Percentiles rank a stretch among this genome's conserved stretches.
phyloP scores from a whole-genome alignment of 2,113 vertebrate species.

The Cricetomys ansorgei region DNA sequence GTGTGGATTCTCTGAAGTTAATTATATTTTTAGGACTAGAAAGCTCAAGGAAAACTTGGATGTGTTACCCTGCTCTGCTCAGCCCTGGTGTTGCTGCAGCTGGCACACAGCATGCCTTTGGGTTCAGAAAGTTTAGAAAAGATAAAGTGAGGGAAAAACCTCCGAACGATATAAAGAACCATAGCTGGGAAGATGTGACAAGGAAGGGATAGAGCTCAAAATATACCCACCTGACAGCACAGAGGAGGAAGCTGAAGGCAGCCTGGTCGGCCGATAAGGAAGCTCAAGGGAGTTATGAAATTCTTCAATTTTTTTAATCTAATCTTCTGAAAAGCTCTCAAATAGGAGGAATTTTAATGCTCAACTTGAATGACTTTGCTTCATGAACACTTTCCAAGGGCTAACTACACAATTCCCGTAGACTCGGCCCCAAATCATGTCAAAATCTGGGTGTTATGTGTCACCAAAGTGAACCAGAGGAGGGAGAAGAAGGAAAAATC shows the following conservation, averaged over 20 bases:
- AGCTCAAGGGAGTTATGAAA: conserved; percentile 55
- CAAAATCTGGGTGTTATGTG: background rate
- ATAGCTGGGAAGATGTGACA: conserved; percentile 56
- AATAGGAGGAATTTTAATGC: background rate
- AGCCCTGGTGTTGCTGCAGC: conserved; percentile 74
- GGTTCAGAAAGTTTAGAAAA: conserved; percentile 72
- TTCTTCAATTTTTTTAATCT: conserved; percentile 12
- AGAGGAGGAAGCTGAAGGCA: conserved; percentile 44
- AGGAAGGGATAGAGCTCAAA: conserved; percentile 33
- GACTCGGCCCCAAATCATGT: background rate
- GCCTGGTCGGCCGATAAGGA: conserved; percentile 25
- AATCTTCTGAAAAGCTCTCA: conserved; percentile 36
- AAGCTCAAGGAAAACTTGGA: conserved; percentile 64
- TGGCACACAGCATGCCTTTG: conserved; percentile 74
- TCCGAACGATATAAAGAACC: conserved; percentile 43
- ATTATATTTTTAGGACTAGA: conserved; percentile 73
- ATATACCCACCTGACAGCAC: conserved; percentile 38
- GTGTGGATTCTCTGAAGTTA: conserved; percentile 63
- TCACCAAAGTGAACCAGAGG: background rate
- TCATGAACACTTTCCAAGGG: conserved; percentile 30
- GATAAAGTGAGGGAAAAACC: conserved; percentile 53
- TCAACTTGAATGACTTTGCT: background rate
- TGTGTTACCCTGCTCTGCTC: conserved; percentile 64
- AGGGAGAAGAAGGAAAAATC: background rate
- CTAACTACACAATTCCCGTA: background rate